Percentiles rank a stretch among this genome's conserved stretches.
These are phyloP conservation scores for Agonopterix arenella DNA, from an alignment of 2,888 invertebrate genomes.

Conservation along the genomic window DNA sequence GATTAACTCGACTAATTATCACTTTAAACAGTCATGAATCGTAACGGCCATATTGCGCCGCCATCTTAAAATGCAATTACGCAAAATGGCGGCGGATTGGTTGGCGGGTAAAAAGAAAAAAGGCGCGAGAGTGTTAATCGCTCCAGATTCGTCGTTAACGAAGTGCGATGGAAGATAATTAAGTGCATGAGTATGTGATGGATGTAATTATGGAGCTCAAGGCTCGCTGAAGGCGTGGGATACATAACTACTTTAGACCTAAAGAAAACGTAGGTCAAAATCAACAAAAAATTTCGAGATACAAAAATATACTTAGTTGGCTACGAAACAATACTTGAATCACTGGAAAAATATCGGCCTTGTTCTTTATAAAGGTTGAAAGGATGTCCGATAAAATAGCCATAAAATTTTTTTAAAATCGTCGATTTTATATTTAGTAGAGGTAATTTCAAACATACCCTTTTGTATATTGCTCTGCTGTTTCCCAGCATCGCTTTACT, in stretches of 20 bases:
- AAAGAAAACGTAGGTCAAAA: background rate
- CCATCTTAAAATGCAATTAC: slow-evolving; percentile 57
- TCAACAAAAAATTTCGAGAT: too few relatives aligned
- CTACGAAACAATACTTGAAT: too few relatives aligned
- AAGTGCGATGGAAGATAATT: slow-evolving; percentile 62
- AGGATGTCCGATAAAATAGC: too few relatives aligned
- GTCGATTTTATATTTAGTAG: too few relatives aligned
- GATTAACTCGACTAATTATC: background rate
- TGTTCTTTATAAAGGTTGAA: too few relatives aligned
- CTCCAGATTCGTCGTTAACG: slow-evolving; percentile 60
- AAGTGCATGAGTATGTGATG: slow-evolving; percentile 11
- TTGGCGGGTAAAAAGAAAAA: slow-evolving; percentile 45
- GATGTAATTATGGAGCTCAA: slow-evolving; percentile 17
- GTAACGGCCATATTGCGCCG: slow-evolving; percentile 16
- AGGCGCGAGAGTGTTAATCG: slow-evolving; percentile 56
- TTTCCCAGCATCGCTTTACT: too few relatives aligned
- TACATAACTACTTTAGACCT: slow-evolving; percentile 1
- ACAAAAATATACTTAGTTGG: too few relatives aligned
- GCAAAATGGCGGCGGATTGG: slow-evolving; percentile 58
- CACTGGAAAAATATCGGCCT: too few relatives aligned
- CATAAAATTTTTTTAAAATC: too few relatives aligned
- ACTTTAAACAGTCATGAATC: background rate
- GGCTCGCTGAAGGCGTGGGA: slow-evolving; percentile 20
- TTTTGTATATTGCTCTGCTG: too few relatives aligned
- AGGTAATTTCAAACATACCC: too few relatives aligned